These are phyloP conservation scores for Heliconius ismenius DNA, from an alignment of 2,888 invertebrate genomes.

Conservation along the genomic window DNA sequence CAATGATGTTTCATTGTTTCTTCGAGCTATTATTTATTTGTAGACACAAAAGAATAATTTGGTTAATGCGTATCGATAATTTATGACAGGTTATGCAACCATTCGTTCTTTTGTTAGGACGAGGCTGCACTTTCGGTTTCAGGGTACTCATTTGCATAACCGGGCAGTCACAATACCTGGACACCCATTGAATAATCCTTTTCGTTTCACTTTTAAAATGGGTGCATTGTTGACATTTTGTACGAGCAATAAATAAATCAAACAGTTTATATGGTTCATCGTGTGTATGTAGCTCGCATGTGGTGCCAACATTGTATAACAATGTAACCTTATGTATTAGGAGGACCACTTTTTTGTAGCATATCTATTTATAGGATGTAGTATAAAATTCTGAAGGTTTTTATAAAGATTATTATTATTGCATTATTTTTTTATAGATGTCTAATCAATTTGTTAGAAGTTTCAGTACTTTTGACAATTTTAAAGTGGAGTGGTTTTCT, in stretches of 20 bases:
- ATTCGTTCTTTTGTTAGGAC: constrained; percentile 58
- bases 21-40: constrained; percentile 58
- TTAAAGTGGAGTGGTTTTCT: not conserved
- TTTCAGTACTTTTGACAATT: not conserved
- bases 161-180: constrained; percentile 68
- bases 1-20: constrained; percentile 64
- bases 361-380: not conserved
- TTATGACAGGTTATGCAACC: constrained; percentile 75
- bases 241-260: constrained; percentile 79
- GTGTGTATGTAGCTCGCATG: constrained; percentile 53
- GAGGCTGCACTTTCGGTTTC: constrained; percentile 75
- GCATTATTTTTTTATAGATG: not conserved
- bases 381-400: not conserved
- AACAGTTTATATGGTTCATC: constrained; percentile 68
- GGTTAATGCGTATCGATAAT: constrained; percentile 77
- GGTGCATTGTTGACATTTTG: constrained; percentile 77
- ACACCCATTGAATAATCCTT: constrained; percentile 74
- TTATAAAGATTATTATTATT: not conserved
- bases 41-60: constrained; percentile 67
- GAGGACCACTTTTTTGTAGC: constrained; percentile 21
- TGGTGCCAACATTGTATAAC: constrained; percentile 50
- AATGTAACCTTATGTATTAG: constrained; percentile 60
- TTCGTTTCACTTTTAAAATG: constrained; percentile 77
- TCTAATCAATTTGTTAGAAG: not conserved
- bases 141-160: constrained; percentile 79